Conservation (phyloP, 2,888 invertebrate species). For the Eubasilissa splendida region DNA sequence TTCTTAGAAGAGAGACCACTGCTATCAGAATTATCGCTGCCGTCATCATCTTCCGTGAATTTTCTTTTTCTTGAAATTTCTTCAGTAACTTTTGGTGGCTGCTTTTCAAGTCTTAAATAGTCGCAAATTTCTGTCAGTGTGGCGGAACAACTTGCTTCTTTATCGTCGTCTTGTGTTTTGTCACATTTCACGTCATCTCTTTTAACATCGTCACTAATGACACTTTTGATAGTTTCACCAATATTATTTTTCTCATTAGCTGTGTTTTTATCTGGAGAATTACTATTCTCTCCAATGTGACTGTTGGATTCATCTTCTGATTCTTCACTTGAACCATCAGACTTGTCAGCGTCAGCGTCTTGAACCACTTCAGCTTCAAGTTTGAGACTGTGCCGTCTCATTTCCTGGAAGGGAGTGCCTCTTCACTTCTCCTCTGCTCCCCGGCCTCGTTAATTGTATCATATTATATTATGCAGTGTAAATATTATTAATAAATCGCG, state of each 20-base stretch:
- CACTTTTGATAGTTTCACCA: too few species aligned
- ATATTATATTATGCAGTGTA: too few species aligned
- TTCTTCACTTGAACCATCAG: slow-evolving; percentile 35
- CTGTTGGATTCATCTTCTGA: not conserved
- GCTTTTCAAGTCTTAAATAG: slow-evolving; percentile 11
- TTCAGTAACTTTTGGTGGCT: not conserved
- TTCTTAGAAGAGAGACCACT: slow-evolving; percentile 28
- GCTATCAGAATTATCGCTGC: slow-evolving; percentile 27
- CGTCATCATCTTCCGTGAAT: slow-evolving; percentile 26
- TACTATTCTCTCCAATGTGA: not conserved
- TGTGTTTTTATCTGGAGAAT: not conserved
- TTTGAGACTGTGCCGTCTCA: not conserved
- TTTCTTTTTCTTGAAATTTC: slow-evolving; percentile 21
- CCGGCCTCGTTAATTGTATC: too few species aligned
- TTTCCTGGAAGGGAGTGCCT: too few species aligned
- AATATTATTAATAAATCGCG: too few species aligned
- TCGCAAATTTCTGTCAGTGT: not conserved
- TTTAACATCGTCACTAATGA: not conserved
- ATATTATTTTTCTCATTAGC: not conserved
- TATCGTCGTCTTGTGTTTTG: not conserved
- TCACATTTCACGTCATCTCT: not conserved
- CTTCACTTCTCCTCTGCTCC: too few species aligned
- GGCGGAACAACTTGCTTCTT: not conserved
- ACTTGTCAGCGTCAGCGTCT: slow-evolving; percentile 37
- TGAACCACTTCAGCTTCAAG: slow-evolving; percentile 40